Conservation (phyloP, 1,140 invertebrate genomes). For the Euglossa dilemma region DNA sequence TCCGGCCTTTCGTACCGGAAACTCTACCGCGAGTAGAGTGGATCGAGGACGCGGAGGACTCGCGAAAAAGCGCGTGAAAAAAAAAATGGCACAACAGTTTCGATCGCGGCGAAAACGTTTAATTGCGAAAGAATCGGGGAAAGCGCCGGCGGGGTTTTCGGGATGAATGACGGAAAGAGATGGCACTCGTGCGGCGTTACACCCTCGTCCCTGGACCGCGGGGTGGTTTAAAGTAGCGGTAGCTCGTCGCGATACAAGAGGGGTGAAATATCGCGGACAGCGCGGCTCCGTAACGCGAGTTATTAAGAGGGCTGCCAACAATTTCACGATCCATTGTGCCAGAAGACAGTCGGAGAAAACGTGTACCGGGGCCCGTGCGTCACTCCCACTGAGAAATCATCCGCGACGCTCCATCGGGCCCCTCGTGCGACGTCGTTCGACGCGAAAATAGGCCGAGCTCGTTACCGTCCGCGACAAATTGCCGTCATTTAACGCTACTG, state of each 20-base stretch:
- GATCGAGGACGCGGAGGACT: too few relatives aligned
- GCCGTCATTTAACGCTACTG: conserved; percentile 47
- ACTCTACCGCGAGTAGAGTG: too few relatives aligned
- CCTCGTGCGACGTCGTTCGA: neutral
- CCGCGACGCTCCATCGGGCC: conserved; percentile 25
- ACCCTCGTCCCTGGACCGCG: neutral
- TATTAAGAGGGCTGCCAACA: conserved; percentile 63
- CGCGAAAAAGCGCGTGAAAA: too few relatives aligned
- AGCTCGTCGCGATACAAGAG: conserved; percentile 13
- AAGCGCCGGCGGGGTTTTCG: neutral
- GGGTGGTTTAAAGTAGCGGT: conserved; percentile 1
- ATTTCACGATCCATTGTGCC: conserved; percentile 62
- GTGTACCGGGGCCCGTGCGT: conserved; percentile 22
- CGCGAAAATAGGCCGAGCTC: conserved; percentile 59
- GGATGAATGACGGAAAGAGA: conserved; percentile 3
- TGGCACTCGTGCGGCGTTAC: neutral
- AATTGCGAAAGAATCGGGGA: too few relatives aligned
- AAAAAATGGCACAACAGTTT: too few relatives aligned
- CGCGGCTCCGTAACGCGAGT: conserved; percentile 45
- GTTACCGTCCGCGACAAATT: conserved; percentile 54
- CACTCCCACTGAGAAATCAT: conserved; percentile 38
- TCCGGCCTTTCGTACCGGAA: too few relatives aligned
- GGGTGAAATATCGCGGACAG: conserved; percentile 47
- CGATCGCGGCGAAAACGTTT: too few relatives aligned
- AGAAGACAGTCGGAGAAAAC: conserved; percentile 48